Base-by-base conservation (phyloP, 2,797 vertebrate genomes). In the Malacoctenus gilli region DNA sequence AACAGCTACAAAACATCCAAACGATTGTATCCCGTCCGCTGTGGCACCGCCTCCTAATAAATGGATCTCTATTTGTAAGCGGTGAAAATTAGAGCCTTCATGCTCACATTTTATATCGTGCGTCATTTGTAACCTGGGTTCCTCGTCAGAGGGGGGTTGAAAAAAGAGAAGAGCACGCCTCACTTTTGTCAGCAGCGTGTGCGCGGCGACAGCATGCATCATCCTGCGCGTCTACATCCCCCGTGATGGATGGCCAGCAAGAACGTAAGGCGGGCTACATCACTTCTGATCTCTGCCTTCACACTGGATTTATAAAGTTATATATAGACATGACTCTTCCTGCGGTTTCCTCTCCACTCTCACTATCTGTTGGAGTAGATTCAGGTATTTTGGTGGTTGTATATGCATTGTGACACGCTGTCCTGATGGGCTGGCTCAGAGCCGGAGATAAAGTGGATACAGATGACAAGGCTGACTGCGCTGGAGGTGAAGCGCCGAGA, bases 361-460 rank as follows among this genome's bases (percentile, higher is more conserved):
- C 14, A 42, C 23, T 49, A 52, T 63, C 72, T 35, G 68, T 37
- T 52, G 38, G 36, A 50, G 37, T 32, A 82, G 62, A 75, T 59
- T 31, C 38, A 53, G 25, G 52, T 40, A 31, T 46, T 55, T 59
- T 31, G 48, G 28, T 37, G 42, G 7, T 48, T 54, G 30, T 71
- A 55, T 74, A 77, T 77, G 65, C 52, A 40, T 38, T 65, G 64
- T 82, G 74, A 85, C 80, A 80, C 37, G 64, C 48, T 80, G 77
- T 76, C 62, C 44, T 63, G 59, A 69, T 51, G 41, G 68, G 54
- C 50, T 44, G 59, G 68, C 75, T 81, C 57, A 68, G 55, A 76
- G 74, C 49, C 42, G 65, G 58, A 71, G 74, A 88, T 79, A 72
- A 64, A 87, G 72, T 77, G 56, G 61, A 49, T 74, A 80, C 73